Conservation (phyloP, 1,140 invertebrate species). For the Palaemon carinicauda region DNA sequence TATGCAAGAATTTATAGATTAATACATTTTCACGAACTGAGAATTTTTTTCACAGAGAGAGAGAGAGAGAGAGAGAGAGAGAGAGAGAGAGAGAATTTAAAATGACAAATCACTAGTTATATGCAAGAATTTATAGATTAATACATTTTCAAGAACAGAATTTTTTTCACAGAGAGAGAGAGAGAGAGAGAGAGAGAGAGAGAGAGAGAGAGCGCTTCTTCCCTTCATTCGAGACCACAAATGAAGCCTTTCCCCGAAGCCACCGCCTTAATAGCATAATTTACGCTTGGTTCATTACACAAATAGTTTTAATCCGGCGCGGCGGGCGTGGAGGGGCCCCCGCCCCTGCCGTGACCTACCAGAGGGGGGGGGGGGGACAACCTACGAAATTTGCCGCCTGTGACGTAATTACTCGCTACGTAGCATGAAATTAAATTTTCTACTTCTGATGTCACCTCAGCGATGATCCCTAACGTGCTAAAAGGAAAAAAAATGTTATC, state of each 20-base stretch:
- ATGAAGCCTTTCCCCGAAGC: slow-evolving; percentile 47
- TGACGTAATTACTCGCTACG: slow-evolving; percentile 49
- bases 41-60: too few relatives aligned
- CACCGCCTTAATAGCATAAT: slow-evolving; percentile 55
- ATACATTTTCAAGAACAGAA: too few relatives aligned
- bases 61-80: too few relatives aligned
- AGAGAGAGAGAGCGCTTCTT: slow-evolving; percentile 5
- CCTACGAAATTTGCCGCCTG: slow-evolving; percentile 53
- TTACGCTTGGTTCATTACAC: slow-evolving; percentile 56
- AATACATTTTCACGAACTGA: too few relatives aligned
- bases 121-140: too few relatives aligned
- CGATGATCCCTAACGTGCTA: background rate
- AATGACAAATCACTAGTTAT: too few relatives aligned
- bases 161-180: background rate
- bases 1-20: too few relatives aligned
- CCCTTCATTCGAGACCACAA: slow-evolving; percentile 18
- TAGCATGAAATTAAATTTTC: slow-evolving; percentile 52
- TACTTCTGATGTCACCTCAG: slow-evolving; percentile 39
- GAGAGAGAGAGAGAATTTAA: too few relatives aligned
- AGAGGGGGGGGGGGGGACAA: background rate
- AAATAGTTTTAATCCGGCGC: slow-evolving; percentile 56
- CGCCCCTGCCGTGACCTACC: background rate
- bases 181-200: background rate
- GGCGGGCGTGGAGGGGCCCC: slow-evolving; percentile 29
- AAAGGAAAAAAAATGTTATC: background rate